A percentile compares a stretch with the other conserved stretches of the same genome.
These are phyloP conservation scores for Eriocheir sinensis DNA, from an alignment of 1,140 invertebrate genomes.

Conservation along the genomic window DNA sequence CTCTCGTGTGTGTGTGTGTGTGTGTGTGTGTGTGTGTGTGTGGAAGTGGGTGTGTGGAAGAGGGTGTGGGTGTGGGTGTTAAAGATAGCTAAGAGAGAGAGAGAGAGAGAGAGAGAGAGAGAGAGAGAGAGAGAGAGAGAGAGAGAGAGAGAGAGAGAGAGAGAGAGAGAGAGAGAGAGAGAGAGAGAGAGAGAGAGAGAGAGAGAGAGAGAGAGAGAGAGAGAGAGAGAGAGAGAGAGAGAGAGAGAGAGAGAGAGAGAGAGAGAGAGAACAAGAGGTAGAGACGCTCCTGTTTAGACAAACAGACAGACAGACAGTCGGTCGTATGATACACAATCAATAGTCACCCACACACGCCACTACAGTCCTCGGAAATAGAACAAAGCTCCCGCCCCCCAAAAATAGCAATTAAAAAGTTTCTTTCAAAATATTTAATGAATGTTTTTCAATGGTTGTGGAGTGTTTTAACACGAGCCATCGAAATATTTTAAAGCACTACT, in stretches of 20 bases:
- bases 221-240: constrained; percentile 16
- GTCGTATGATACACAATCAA: too few relatives aligned
- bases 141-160: constrained; percentile 10
- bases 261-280: too few relatives aligned
- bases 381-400: background rate
- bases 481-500: background rate
- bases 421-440: background rate
- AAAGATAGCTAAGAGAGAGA: background rate
- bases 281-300: background rate
- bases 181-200: background rate
- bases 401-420: background rate
- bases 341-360: background rate
- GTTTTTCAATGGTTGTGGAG: constrained; percentile 1
- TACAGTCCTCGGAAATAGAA: background rate
- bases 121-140: constrained; percentile 9
- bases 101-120: constrained; percentile 4
- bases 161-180: background rate
- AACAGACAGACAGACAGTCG: background rate
- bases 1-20: constrained; percentile 6
- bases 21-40: too few relatives aligned
- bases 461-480: background rate
- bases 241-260: background rate
- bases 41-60: too few relatives aligned
- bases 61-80: too few relatives aligned
- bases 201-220: constrained; percentile 4